These are phyloP conservation scores for cattle (Bos taurus) DNA, from an alignment of 2,113 vertebrate species.

Conservation along the genomic window ARS-UCD2.0 NC_037348.1:6193001-6193500, in stretches of 20 bases:
- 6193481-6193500: not conserved
- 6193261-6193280: not conserved
- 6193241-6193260: not conserved
- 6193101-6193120: not conserved
- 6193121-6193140: not conserved
- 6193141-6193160: not conserved
- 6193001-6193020: not conserved
- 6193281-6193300: not conserved
- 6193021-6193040: not conserved
- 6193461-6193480: not conserved
- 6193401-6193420: not conserved
- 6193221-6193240: not conserved
- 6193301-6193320: not conserved
- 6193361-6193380: not conserved
- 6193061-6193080: not conserved
- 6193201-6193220: not conserved
- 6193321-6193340: not conserved
- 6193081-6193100: not conserved
- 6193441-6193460: not conserved
- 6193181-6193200: not conserved
- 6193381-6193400: not conserved
- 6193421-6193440: slow-evolving; percentile 17
- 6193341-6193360: not conserved
- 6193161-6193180: not conserved
- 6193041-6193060: not conserved